Base-by-base conservation (phyloP, 2,888 invertebrate species). In the Luperina testacea region DNA sequence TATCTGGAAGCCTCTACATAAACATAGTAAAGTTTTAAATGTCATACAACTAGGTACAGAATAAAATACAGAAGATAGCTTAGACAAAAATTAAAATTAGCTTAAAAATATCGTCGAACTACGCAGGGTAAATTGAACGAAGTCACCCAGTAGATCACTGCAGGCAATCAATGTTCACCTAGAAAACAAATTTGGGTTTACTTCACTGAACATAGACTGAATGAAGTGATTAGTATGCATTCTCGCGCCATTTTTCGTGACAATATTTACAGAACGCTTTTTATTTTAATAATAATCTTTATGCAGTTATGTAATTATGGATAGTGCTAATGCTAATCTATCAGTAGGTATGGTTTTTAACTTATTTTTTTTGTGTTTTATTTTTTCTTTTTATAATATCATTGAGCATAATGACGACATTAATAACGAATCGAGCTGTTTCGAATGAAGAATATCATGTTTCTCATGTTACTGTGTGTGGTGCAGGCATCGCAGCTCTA, bases 1-100 rank as follows among this genome's bases (percentile, higher is more conserved):
- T 93, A 95, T 95, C 91, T 96, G 96, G 96, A 97, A 97, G 96
- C 96, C 96, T 96, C 96, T 96, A 96, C 94, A 94, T 94, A 94
- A 94, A 94, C 92, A 93, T 91, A 92, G 89, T 92, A 92, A 91
- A 92, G 89, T 92, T 90, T 77, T 88, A 90, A 92, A 91, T 91
- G 87, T 91, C 87, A 88, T 91, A 90, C 77, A 88, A 81, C 85
- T 90, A 88, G 86, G 86, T 90, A 88, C 89, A 91, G 87, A 87
- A 90, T 91, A 92, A 89, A 92, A 90, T 92, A 93, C 88, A 91
- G 86, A 91, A 90, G 88, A 78, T 85, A 84, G 88, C 89, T 90
- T 89, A 88, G 61, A 69, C 64, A 78, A 85, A 82, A 89, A 87
- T 85, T 87, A 89, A 81, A 68, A 85, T 82, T 89, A 90, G 82